Conservation (phyloP, 2,797 vertebrate genomes). For the Fringilla coelebs region DNA sequence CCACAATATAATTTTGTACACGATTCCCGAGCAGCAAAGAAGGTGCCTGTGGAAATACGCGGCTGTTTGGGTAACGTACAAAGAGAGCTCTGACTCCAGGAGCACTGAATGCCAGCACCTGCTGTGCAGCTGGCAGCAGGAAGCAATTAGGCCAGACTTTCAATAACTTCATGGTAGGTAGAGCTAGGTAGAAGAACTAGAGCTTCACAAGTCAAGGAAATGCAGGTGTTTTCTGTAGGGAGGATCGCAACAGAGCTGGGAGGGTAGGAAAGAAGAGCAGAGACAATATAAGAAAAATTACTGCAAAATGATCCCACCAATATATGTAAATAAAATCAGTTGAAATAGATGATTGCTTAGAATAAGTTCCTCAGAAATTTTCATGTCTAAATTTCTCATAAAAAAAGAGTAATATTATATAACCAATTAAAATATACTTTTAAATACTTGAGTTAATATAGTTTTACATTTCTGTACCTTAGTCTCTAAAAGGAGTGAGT, state of each 20-base stretch:
- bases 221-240: not conserved
- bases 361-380: not conserved
- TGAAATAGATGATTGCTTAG: not conserved
- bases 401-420: not conserved
- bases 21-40: not conserved
- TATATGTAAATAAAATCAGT: not conserved
- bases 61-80: not conserved
- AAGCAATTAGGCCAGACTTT: slow-evolving; percentile 3
- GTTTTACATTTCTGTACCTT: not conserved
- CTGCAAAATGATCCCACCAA: not conserved
- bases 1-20: not conserved
- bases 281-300: not conserved
- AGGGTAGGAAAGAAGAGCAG: not conserved
- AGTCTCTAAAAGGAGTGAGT: not conserved
- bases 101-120: not conserved
- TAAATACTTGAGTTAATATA: not conserved
- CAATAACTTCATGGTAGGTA: not conserved
- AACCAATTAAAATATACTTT: not conserved
- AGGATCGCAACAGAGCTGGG: not conserved
- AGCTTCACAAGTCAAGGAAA: not conserved
- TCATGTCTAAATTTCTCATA: not conserved
- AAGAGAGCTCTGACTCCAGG: not conserved
- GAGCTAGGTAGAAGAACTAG: not conserved
- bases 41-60: not conserved
- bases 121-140: not conserved